phyloP scores from a whole-genome alignment of 2,888 invertebrate genomes.

The Archaeoteleia sp. region DNA sequence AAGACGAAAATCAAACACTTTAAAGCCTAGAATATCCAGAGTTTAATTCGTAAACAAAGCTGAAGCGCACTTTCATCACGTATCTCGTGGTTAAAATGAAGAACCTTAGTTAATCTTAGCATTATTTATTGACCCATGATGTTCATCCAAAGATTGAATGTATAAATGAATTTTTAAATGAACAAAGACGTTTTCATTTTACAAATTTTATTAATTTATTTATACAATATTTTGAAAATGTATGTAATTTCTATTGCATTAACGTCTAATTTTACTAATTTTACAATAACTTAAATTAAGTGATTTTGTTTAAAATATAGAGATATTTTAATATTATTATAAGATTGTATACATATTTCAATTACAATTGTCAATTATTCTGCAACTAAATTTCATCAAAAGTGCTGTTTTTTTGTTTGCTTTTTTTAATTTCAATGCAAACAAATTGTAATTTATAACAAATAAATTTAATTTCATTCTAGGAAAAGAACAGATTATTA shows the following conservation, averaged over 20 bases:
- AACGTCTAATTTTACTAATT: not conserved
- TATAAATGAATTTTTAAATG: slow-evolving; percentile 5
- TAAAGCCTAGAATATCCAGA: slow-evolving; percentile 15
- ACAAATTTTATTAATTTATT: not conserved
- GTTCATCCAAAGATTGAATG: slow-evolving; percentile 5
- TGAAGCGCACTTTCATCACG: slow-evolving; percentile 18
- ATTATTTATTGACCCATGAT: slow-evolving; percentile 12
- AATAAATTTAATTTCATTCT: too few species aligned
- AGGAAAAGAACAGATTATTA: too few species aligned
- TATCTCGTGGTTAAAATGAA: slow-evolving; percentile 6
- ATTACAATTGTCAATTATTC: too few species aligned
- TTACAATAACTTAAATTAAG: not conserved
- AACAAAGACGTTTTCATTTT: not conserved
- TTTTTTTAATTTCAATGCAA: too few species aligned
- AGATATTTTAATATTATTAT: too few species aligned
- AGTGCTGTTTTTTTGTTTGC: too few species aligned
- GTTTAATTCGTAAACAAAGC: slow-evolving; percentile 20
- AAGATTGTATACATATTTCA: too few species aligned
- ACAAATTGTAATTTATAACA: too few species aligned
- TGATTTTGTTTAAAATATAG: not conserved
- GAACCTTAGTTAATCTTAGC: slow-evolving; percentile 1
- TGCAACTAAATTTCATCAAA: too few species aligned
- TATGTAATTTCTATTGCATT: not conserved
- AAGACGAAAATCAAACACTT: slow-evolving; percentile 12
- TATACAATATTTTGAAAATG: not conserved